phyloP scores from a whole-genome alignment of 23 tunicate species.

The Halocynthia roretzi region DNA sequence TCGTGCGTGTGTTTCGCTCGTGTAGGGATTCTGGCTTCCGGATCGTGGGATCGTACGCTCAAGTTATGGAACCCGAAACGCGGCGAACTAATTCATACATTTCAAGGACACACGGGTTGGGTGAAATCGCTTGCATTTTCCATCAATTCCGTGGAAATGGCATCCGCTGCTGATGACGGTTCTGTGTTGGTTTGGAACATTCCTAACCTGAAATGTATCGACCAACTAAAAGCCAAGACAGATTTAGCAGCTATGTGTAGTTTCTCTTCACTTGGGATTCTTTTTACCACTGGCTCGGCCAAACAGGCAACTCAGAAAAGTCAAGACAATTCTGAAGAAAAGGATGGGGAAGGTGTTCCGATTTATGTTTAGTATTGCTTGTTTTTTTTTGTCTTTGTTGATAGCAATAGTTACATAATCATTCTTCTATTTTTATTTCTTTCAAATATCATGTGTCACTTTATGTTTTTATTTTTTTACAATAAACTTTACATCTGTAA shows the following conservation, averaged over 20 bases:
- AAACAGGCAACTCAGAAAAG: neutral
- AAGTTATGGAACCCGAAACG: constrained; percentile 70
- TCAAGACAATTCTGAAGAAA: no score
- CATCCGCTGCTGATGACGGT: constrained; percentile 86
- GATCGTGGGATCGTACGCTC: constrained; percentile 72
- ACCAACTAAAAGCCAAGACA: constrained; percentile 36
- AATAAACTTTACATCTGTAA: no score
- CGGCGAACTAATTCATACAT: constrained; percentile 31
- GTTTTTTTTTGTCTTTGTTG: no score
- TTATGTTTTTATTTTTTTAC: no score
- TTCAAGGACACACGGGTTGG: constrained; percentile 87
- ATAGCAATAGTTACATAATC: no score
- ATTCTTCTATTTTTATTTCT: no score
- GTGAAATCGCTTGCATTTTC: constrained; percentile 79
- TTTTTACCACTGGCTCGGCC: constrained; percentile 56
- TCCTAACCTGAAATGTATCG: neutral
- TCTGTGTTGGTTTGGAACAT: constrained; percentile 80
- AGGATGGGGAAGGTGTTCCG: no score
- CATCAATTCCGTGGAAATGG: constrained; percentile 50
- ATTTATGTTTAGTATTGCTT: no score
- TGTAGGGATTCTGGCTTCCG: constrained; percentile 57
- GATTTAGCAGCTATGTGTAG: constrained; percentile 52
- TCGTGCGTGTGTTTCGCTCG: constrained; percentile 55
- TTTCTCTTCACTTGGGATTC: constrained; percentile 38
- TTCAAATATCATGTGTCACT: no score